Percentiles rank a stretch among this genome's conserved stretches.
phyloP scores from a whole-genome alignment of 53 echinoderm and acorn worm genomes.

The Apostichopus leukothele region DNA sequence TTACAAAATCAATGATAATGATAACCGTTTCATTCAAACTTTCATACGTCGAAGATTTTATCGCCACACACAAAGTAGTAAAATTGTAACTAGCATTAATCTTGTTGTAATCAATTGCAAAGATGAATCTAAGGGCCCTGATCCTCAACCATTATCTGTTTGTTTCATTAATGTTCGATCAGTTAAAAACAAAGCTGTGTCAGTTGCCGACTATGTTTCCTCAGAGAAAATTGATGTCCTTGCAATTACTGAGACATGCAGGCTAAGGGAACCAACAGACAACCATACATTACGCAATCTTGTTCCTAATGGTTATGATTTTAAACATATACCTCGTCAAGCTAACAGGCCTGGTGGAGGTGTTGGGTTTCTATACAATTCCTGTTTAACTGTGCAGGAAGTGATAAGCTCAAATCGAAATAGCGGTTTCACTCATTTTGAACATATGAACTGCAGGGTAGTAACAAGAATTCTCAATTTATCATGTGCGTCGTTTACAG shows the following conservation, averaged over 20 bases:
- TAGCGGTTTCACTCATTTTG: slow-evolving; percentile 46
- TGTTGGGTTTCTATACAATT: slow-evolving; percentile 41
- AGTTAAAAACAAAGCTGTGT: slow-evolving; percentile 23
- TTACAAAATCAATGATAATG: background rate
- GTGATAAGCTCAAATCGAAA: slow-evolving; percentile 14
- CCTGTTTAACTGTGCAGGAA: slow-evolving; percentile 26
- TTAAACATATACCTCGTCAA: slow-evolving; percentile 50
- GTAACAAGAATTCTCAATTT: slow-evolving; percentile 15
- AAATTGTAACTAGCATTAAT: background rate
- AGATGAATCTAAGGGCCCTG: background rate
- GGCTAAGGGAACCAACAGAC: slow-evolving; percentile 31
- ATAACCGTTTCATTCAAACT: background rate
- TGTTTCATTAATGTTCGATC: slow-evolving; percentile 17
- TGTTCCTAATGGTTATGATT: slow-evolving; percentile 49
- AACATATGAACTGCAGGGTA: slow-evolving; percentile 45
- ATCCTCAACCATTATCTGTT: background rate
- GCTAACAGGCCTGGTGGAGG: slow-evolving; percentile 32
- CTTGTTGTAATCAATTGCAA: background rate
- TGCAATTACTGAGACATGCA: slow-evolving; percentile 50
- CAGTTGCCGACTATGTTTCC: slow-evolving; percentile 12
- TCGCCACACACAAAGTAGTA: background rate
- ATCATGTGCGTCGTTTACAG: slow-evolving; percentile 20
- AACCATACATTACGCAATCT: slow-evolving; percentile 7
- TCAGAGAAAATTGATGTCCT: slow-evolving; percentile 15
- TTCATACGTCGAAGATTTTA: background rate